phyloP scores from a whole-genome alignment of 2,797 vertebrate species.

The Lepilemur ruficaudatus region DNA sequence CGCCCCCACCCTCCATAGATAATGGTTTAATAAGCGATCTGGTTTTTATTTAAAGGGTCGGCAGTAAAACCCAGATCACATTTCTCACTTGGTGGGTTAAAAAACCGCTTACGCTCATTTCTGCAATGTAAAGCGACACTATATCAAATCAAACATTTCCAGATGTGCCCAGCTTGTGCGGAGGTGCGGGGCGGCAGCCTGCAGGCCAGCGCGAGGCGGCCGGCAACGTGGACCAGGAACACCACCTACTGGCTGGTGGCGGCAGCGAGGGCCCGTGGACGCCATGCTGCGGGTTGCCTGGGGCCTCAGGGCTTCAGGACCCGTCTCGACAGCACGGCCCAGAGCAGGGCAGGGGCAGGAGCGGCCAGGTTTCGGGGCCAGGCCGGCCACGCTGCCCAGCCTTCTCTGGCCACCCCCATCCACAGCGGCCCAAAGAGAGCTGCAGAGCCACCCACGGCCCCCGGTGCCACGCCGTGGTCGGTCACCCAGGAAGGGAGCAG shows the following conservation, averaged over 20 bases:
- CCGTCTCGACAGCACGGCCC: rapidly evolving
- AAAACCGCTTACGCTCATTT: slow-evolving; percentile 96
- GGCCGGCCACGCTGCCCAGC: background rate
- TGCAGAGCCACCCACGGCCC: background rate
- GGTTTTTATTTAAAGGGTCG: slow-evolving; percentile 92
- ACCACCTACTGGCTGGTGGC: slow-evolving; percentile 90
- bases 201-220: background rate
- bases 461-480: rapidly evolving
- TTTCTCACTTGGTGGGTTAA: slow-evolving; percentile 95
- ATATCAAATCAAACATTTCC: slow-evolving; percentile 99
- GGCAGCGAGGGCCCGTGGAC: background rate
- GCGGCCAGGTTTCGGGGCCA: background rate
- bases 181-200: background rate
- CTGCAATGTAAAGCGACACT: slow-evolving; percentile 99
- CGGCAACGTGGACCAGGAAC: slow-evolving; percentile 84
- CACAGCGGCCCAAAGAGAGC: rapidly evolving
- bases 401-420: background rate
- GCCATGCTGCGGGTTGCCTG: background rate
- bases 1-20: slow-evolving; percentile 85
- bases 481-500: rapidly evolving
- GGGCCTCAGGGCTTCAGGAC: background rate
- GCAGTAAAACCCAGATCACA: slow-evolving; percentile 94
- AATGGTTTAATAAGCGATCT: slow-evolving; percentile 94
- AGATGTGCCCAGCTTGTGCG: slow-evolving; percentile 92
- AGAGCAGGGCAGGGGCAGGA: rapidly evolving